Percentiles rank a stretch among this genome's conserved stretches.
Evolutionary conservation across 2,113 vertebrate species (phyloP).

Genomic region (Ivindomyrus marchei): DNA sequence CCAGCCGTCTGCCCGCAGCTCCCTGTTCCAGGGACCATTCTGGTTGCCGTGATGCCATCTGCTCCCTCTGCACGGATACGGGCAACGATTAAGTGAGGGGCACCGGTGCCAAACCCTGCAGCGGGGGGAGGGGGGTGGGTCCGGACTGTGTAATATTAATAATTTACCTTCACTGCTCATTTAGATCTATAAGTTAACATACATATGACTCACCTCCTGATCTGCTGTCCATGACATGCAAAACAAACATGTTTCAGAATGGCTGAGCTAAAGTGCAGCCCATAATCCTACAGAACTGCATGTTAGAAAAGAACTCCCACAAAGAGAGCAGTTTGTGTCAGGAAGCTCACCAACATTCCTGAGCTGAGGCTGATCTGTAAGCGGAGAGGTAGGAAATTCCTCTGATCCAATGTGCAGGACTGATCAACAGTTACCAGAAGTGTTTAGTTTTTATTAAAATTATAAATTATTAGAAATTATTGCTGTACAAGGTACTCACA

Average conservation of each 20-base stretch:
- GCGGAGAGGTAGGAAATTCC: not conserved
- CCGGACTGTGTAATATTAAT: not conserved
- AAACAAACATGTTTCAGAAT: not conserved
- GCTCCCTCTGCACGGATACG: slow-evolving; percentile 66
- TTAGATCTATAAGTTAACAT: not conserved
- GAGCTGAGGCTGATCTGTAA: not conserved
- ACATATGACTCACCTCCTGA: slow-evolving; percentile 45
- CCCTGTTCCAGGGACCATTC: slow-evolving; percentile 91
- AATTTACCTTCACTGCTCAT: not conserved
- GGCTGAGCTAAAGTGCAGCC: not conserved
- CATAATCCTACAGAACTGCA: not conserved
- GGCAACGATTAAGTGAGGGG: not conserved
- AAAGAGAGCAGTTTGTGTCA: not conserved
- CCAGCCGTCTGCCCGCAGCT: slow-evolving; percentile 81
- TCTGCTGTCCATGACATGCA: not conserved
- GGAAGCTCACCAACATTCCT: not conserved
- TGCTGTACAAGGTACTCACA: not conserved
- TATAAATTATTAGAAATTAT: not conserved
- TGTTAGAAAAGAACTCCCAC: not conserved
- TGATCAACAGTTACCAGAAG: not conserved
- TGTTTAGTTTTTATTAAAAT: not conserved
- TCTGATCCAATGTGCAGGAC: not conserved
- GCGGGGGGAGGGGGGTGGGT: not conserved
- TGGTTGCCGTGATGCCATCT: slow-evolving; percentile 88
- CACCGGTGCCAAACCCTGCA: not conserved